Conservation (phyloP, 2,888 invertebrate species). For the Andrena fulva region DNA sequence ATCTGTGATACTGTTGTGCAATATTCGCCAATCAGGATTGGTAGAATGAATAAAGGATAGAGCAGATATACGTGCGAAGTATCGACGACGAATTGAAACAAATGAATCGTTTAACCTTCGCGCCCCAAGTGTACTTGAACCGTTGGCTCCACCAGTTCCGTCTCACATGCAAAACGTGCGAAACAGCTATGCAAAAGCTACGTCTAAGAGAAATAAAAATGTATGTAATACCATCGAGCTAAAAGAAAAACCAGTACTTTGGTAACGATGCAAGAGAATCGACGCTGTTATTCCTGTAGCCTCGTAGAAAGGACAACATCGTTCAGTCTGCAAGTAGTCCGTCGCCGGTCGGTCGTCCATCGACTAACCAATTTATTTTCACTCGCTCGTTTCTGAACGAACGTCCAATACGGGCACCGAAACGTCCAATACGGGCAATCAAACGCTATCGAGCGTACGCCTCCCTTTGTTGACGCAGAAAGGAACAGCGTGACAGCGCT, state of each 20-base stretch:
- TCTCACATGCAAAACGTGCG: too few species aligned
- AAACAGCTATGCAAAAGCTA: not conserved
- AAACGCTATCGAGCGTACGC: conserved; percentile 64
- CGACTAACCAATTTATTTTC: conserved; percentile 44
- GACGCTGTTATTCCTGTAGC: too few species aligned
- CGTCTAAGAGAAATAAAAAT: not conserved
- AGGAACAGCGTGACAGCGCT: conserved; percentile 79
- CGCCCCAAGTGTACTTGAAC: conserved; percentile 3
- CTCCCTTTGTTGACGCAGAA: conserved; percentile 80
- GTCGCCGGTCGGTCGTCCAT: conserved; percentile 19
- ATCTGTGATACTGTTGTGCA: not conserved
- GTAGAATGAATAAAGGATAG: conserved; percentile 12
- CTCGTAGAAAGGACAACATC: not conserved
- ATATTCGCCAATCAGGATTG: not conserved
- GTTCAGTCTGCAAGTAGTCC: conserved; percentile 3
- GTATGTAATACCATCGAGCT: too few species aligned
- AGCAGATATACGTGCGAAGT: conserved; percentile 19
- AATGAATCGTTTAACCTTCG: conserved; percentile 46
- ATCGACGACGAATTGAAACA: conserved; percentile 39
- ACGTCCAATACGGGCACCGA: conserved; percentile 32
- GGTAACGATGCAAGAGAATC: too few species aligned
- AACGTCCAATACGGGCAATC: conserved; percentile 56
- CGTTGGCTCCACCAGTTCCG: not conserved
- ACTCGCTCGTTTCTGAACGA: conserved; percentile 5
- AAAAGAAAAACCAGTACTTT: too few species aligned